phyloP scores from a whole-genome alignment of 2,113 vertebrate genomes.

The Lucifuga dentata region DNA sequence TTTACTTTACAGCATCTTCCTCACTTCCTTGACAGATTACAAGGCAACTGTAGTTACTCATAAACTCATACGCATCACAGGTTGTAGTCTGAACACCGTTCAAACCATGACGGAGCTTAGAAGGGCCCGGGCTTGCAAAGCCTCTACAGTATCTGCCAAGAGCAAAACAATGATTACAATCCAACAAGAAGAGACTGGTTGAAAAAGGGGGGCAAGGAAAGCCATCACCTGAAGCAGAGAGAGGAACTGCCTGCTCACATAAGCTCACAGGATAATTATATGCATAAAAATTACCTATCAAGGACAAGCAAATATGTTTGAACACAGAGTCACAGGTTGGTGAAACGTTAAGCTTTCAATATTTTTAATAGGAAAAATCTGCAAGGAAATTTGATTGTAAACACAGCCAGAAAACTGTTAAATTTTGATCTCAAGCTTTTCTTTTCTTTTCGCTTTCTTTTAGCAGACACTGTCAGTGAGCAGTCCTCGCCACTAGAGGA shows the following conservation, averaged over 20 bases:
- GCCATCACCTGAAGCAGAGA: not conserved
- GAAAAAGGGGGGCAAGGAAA: not conserved
- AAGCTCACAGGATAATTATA: not conserved
- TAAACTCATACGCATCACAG: slow-evolving; percentile 40
- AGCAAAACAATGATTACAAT: slow-evolving; percentile 34
- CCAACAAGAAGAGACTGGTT: slow-evolving; percentile 62
- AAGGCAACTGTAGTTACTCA: not conserved
- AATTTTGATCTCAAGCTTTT: no score
- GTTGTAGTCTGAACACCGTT: slow-evolving; percentile 9
- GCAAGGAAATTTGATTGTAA: no score
- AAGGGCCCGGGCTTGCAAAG: slow-evolving; percentile 1
- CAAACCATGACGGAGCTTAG: slow-evolving; percentile 53
- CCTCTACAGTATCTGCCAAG: slow-evolving; percentile 21
- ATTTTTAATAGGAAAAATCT: no score
- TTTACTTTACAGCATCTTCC: not conserved
- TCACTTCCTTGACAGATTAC: slow-evolving; percentile 17
- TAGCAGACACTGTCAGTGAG: no score
- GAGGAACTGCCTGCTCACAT: slow-evolving; percentile 21
- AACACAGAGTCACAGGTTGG: no score
- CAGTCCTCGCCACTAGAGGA: no score
- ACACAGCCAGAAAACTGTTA: no score
- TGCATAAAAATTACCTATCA: no score
- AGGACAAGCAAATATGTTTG: no score
- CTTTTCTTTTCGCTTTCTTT: no score
- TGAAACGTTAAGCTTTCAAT: no score